Base-by-base conservation (phyloP, 1,140 invertebrate species). In the Lordiphosa stackelbergi region DNA sequence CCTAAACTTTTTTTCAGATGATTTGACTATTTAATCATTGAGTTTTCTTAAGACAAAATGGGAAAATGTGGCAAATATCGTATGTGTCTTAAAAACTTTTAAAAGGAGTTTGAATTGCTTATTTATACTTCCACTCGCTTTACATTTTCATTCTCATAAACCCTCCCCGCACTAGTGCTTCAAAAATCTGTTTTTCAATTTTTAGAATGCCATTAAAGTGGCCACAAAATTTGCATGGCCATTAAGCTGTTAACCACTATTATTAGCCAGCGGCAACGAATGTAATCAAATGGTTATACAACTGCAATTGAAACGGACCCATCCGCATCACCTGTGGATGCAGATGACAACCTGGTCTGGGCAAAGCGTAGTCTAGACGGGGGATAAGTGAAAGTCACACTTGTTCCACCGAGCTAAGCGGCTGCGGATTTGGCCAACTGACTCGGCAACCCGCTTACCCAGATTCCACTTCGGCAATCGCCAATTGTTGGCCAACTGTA, bases 401-500 rank as follows among this genome's bases (percentile, higher is more conserved):
- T 55, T 28, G 34, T 38, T 45, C 19, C 19, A 22, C 34, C 22
- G 35, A 13, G 52, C 16, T 16, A 37, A 46, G 57, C 49, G 22
- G 38, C 42, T 40, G 63, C 45, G 24, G 52, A 55, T 46, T 12
- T 49, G 59, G 48, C 60, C 71, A 66, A 74, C 66, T 74, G 66
- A 69, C 71, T 74, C 37, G 65, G 37, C 71, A 74, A 65, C 71
- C 60, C 55, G 71, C 71, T 74, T 74, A 74, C 71, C 71, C 71
- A 74, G 60, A 74, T 75, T 43, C 70, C 69, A 68, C 47, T 69
- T 62, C 48, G 47, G 49, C 45, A 40, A 48, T 28, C 19, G 53
- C 53, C 61, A 57, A 66, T 66, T 9, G 47, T 66, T 66, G 43
- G 52, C 61, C 54, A 62, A 51, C 45, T 7, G 19, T 45, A 31